Evolutionary conservation across 2,888 invertebrate genomes (phyloP), one percentile per base, ranked within the genome.

Genomic region (Limulus polyphemus): DNA sequence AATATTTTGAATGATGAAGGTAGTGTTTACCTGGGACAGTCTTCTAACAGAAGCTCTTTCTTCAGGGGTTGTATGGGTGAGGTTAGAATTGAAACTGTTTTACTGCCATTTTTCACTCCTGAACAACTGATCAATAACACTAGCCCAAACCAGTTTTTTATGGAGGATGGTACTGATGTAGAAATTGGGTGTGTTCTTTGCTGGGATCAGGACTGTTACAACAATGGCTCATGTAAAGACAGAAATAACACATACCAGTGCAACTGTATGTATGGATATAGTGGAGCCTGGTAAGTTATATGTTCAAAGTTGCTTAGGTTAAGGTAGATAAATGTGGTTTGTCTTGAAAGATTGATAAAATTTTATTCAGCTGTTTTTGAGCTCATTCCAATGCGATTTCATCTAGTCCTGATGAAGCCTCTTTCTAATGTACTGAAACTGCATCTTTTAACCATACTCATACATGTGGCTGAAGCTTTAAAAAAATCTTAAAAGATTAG

Each of bases 71-170:
- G 94, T 75, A 78, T 95, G 71, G 86, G 88, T 47, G 91, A 91
- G 74, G 86, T 91, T 57, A 83, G 92, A 72, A 84, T 95, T 62
- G 91, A 90, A 58, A 82, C 83, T 58, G 80, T 89, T 69, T 80
- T 94, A 65, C 78, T 95, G 68, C 93, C 94, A 7, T 94, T 86
- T 78, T 92, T 89, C 78, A 82, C 84, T 47, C 83, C 85, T 73
- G 80, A 82, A 65, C 83, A 88, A 74, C 82, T 90, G 68, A 59
- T 64, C 9, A 70, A 70, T 58, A 69, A 70, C 59, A 70, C 47
- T 9, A 60, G 56, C 17, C 63, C 63, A 5, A 63, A 63, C 58
- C 16, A 56, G 9, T 49, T 61, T 2, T 13, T 59, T 5, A 17
- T 54, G 14, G 54, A 17, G 2, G 11, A 16, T 14, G 49, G 48